phyloP scores from a whole-genome alignment of 2,797 vertebrate species.

The Epinephelus awoara region DNA sequence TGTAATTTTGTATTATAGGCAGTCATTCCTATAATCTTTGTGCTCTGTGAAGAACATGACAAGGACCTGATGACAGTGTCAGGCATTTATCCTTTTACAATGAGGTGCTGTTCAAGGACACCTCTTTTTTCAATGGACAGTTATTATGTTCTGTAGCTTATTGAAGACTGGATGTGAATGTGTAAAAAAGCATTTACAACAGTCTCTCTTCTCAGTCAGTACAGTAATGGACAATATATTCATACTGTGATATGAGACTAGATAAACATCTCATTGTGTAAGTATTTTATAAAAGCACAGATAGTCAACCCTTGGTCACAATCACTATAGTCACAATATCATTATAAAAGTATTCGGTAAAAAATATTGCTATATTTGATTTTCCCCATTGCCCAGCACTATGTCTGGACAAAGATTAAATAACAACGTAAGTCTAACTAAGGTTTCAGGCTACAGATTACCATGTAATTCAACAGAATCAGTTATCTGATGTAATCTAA shows the following conservation, averaged over 20 bases:
- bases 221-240: too few species aligned
- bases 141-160: neutral
- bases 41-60: neutral
- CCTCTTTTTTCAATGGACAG: neutral
- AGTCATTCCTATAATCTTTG: neutral
- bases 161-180: neutral
- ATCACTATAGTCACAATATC: too few species aligned
- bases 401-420: neutral
- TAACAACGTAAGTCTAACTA: neutral
- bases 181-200: neutral
- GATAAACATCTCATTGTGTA: too few species aligned
- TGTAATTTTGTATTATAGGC: neutral
- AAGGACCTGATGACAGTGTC: neutral
- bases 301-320: too few species aligned
- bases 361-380: too few species aligned
- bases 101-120: neutral
- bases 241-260: too few species aligned
- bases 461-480: neutral
- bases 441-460: neutral
- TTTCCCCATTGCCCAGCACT: too few species aligned
- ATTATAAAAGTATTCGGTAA: too few species aligned
- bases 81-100: neutral
- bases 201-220: too few species aligned
- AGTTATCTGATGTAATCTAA: neutral
- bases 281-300: too few species aligned